Conservation (phyloP, 2,113 vertebrate genomes). For the Chloroceryle aenea region DNA sequence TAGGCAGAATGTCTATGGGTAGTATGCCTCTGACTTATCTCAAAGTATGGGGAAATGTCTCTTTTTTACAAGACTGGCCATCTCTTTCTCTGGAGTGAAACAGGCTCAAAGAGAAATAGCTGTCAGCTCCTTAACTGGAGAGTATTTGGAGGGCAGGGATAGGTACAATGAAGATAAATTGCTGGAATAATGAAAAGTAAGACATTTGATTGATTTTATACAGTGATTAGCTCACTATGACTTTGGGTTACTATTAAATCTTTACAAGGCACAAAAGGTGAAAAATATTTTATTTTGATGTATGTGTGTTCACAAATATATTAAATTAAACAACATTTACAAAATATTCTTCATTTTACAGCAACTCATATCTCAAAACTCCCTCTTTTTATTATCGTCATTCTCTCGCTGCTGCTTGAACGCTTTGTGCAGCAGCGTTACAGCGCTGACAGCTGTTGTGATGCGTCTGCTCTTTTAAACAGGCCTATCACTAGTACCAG, state of each 20-base stretch:
- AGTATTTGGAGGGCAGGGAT: neutral
- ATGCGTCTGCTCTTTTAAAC: neutral
- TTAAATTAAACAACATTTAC: neutral
- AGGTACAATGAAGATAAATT: neutral
- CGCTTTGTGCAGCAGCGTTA: neutral
- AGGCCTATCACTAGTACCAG: neutral
- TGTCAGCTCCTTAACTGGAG: neutral
- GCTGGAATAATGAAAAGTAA: neutral
- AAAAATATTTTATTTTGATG: neutral
- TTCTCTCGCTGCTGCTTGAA: neutral
- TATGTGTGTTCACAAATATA: neutral
- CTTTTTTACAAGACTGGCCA: neutral
- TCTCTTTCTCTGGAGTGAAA: neutral
- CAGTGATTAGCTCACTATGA: neutral
- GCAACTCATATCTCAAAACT: neutral
- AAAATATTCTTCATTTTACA: neutral
- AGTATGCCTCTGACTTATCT: neutral
- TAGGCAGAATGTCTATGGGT: neutral
- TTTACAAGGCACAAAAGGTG: neutral
- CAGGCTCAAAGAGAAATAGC: neutral
- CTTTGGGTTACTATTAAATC: neutral
- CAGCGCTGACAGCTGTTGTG: slow-evolving; percentile 34
- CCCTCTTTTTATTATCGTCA: neutral
- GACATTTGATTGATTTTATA: neutral
- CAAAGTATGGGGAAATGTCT: neutral